These are phyloP conservation scores for Antitype chi DNA, from an alignment of 2,888 invertebrate species.

Conservation along the genomic window DNA sequence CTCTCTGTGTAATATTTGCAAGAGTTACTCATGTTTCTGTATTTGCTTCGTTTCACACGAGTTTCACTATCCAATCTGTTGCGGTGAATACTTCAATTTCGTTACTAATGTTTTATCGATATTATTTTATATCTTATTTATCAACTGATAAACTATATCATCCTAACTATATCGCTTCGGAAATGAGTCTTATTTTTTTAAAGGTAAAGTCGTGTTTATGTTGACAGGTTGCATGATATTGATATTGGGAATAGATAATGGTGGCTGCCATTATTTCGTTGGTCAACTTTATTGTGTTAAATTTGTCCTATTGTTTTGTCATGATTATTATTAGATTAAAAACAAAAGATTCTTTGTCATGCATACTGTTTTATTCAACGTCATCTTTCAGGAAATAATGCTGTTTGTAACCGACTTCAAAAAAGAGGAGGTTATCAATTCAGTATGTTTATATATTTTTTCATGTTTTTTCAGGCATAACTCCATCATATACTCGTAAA, in stretches of 20 bases:
- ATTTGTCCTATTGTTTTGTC: constrained; percentile 16
- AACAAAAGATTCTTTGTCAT: background rate
- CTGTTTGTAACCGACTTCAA: background rate
- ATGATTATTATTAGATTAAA: constrained; percentile 26
- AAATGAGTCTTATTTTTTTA: constrained; percentile 33
- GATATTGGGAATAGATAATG: constrained; percentile 57
- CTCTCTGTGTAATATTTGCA: constrained; percentile 80
- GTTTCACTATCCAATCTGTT: constrained; percentile 41
- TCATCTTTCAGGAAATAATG: background rate
- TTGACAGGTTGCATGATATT: constrained; percentile 7
- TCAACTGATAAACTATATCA: constrained; percentile 49
- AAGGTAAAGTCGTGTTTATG: constrained; percentile 28
- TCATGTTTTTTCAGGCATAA: no score
- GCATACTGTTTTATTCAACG: background rate
- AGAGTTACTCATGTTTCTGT: constrained; percentile 64
- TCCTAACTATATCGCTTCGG: background rate
- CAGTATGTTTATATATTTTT: no score
- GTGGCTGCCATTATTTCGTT: constrained; percentile 29
- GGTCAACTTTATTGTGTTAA: constrained; percentile 8
- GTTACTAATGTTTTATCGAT: constrained; percentile 46
- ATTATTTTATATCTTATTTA: constrained; percentile 43
- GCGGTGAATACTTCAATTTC: constrained; percentile 48
- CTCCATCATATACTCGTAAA: no score
- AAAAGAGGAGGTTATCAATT: no score
- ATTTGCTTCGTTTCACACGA: constrained; percentile 38